Evolutionary conservation across 2,888 invertebrate genomes (phyloP), one percentile per base, ranked within the genome.

Genomic region (Agrotis segetum): DNA sequence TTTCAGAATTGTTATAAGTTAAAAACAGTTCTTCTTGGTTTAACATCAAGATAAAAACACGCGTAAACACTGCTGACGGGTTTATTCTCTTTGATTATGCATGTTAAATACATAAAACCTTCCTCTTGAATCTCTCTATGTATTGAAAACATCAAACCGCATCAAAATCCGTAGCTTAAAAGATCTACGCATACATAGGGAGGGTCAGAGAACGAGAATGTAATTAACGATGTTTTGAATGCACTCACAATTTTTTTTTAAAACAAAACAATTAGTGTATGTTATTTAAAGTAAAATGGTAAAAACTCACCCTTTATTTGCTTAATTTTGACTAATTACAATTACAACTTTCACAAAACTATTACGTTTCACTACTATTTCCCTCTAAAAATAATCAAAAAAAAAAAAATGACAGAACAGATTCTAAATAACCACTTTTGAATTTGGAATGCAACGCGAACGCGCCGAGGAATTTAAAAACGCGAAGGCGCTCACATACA

Each of bases 281-380:
- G 24, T 24, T 24, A 24, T n/a, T n/a, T 29, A 6, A 21, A 13
- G n/a, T 24, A 34, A 46, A 16, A 40, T 4, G 0, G 40, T 2
- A 59, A 50, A 34, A 0, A 90, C 94, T 92, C 70, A 94, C 94
- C 92, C 86, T 93, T 93, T 85, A 93, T 71, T 87, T 91, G 88
- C 91, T 92, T 92, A 94, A 94, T 94, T 92, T 94, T 94, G 93
- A 76, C 83, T 79, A 82, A 79, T 89, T 84, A 79, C 67, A 60
- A 19, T 47, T 65, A 66, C 58, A 40, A 71, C 63, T 17, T 40
- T 5, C 50, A 71, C 62, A 65, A 72, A 77, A 64, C 50, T 58
- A 29, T 19, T 61, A 17, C 55, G 44, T 21, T 64, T 53, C 69
- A 52, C 65, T 14, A 34, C 2, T 29, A 3, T 2, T 69, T 59